phyloP scores from a whole-genome alignment of 2,113 vertebrate genomes.

The Empidonax traillii region DNA sequence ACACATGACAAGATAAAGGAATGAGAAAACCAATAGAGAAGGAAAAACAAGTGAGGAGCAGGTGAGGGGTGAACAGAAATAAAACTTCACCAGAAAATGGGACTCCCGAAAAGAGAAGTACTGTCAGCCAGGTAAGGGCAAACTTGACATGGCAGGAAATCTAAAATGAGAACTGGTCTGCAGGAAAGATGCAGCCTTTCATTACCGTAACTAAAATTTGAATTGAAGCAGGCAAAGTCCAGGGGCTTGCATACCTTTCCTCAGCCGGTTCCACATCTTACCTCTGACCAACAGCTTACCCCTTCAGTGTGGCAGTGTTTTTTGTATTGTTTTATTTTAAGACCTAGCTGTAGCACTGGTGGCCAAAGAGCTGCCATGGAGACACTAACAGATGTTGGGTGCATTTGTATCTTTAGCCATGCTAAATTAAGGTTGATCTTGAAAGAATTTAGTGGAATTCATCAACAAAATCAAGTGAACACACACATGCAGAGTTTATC shows the following conservation, averaged over 20 bases:
- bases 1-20: neutral
- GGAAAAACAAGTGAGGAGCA: neutral
- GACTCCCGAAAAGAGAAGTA: neutral
- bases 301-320: neutral
- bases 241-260: neutral
- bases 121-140: neutral
- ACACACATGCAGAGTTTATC: constrained; percentile 33
- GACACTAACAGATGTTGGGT: constrained; percentile 16
- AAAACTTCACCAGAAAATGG: neutral
- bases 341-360: neutral
- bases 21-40: neutral
- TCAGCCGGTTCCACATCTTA: neutral
- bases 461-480: constrained; percentile 52
- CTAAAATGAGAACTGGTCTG: neutral
- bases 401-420: constrained; percentile 2
- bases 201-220: neutral
- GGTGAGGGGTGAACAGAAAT: neutral
- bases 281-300: neutral
- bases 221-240: neutral
- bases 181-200: neutral
- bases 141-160: neutral
- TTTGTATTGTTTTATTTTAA: neutral
- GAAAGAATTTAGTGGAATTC: constrained; percentile 39
- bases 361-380: constrained; percentile 25
- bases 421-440: constrained; percentile 46